Evolutionary conservation across 2,113 vertebrate genomes (phyloP), one percentile per base, ranked within the genome.

Genomic region (Indri indri): DNA sequence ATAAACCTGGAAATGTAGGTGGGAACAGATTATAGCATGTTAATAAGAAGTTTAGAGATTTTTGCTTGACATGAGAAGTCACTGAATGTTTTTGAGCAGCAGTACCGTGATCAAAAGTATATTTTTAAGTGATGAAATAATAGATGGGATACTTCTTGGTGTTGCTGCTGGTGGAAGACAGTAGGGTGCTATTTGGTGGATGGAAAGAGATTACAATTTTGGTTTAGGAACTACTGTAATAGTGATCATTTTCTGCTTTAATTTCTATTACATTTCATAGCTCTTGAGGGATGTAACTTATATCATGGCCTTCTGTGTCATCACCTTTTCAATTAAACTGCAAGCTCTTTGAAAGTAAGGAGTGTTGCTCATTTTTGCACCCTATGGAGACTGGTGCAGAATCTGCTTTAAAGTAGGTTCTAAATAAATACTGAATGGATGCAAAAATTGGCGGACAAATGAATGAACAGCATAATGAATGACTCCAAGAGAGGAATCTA

Each of bases 221-320:
- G 45, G 8, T n/a, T 82, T 87, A 74, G 76, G 82, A 88, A 77
- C 10, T 68, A 6, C 45, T 68, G 6, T 40, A 83, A 34, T 14
- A 0, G 18, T 68, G 18, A 77, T 68, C 23, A 54, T 85, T 63
- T 93, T 94, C 54, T 91, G 5, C 77, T 59, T 80, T 96, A 74
- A 93, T 96, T 93, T 81, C 50, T 65, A 68, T 92, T 95, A 34
- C 5, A 59, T 92, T 85, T 85, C 32, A 25, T 71, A 94, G 47
- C 18, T 90, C 73, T 97, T 80, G 50, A 83, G 65, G 63, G 63
- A 54, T 3, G 65, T 57, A 85, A 81, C 68, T 92, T 93, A 57
- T 27, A 76, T 71, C 81, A 16, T 27, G 71, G 3, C 25, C 74
- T 8, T 63, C 52, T 50, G n/a, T 76, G 57, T 83, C 90, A 65